Conservation (phyloP, 2,888 invertebrate genomes). For the Electrophaes corylata region DNA sequence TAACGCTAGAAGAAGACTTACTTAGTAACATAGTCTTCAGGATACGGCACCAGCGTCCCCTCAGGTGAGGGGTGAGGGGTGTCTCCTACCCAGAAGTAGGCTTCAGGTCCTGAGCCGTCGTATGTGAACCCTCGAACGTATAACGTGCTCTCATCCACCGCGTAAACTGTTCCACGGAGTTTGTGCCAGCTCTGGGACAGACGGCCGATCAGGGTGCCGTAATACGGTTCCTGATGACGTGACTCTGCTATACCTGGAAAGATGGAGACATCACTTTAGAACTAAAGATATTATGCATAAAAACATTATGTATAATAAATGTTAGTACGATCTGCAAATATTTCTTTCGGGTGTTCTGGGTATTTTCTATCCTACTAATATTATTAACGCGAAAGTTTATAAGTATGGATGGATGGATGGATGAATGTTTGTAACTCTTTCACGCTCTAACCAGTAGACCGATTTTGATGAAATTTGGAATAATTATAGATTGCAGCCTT, state of each 20-base stretch:
- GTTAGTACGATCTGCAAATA: too few relatives aligned
- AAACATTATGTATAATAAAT: too few relatives aligned
- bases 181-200: constrained; percentile 91
- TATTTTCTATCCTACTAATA: too few relatives aligned
- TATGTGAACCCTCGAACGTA: constrained; percentile 94
- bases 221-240: constrained; percentile 86
- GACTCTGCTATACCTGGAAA: constrained; percentile 51
- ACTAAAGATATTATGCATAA: neutral
- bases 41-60: constrained; percentile 93
- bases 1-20: constrained; percentile 79
- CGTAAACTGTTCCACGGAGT: constrained; percentile 92
- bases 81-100: constrained; percentile 96
- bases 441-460: too few relatives aligned
- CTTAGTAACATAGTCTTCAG: constrained; percentile 92
- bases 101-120: constrained; percentile 94
- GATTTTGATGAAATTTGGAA: too few relatives aligned
- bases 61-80: constrained; percentile 91
- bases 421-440: too few relatives aligned
- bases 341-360: too few relatives aligned
- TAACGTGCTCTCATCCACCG: constrained; percentile 94
- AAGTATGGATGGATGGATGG: too few relatives aligned
- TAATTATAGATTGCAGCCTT: too few relatives aligned
- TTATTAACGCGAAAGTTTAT: too few relatives aligned
- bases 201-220: constrained; percentile 90
- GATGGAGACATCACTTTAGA: neutral